Evolutionary conservation across 2,797 vertebrate genomes (phyloP), one percentile per base, ranked within the genome.

Genomic region (Kryptopterus vitreolus): DNA sequence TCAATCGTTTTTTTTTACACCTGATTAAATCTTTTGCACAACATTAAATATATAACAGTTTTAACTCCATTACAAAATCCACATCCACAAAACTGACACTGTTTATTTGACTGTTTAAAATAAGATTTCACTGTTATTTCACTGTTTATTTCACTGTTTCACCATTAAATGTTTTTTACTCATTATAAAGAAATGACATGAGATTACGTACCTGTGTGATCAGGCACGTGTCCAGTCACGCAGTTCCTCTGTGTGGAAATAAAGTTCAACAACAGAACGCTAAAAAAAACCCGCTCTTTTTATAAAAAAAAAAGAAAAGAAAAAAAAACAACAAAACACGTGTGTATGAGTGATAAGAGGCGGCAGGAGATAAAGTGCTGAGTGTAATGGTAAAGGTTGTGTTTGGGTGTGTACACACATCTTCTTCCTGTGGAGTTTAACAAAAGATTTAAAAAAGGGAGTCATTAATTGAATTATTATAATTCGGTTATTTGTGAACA

Each of bases 291-390:
- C 3, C 68, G 68, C 65, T 38, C 43, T 26, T 26, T 50, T 29
- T 11, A 0, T 31, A 53, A 53, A 53, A 38, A 7, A 53, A 53
- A 1, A 20, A 20, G 15, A 50, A 13, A 0, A 69, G 13, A 33
- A 69, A 29, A 9, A 20, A 16, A 53, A 76, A 57, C 0, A n/a
- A n/a, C n/a, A n/a, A n/a, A n/a, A n/a, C n/a, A n/a, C 55, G 63
- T 48, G 13, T 73, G 22, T 70, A 31, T 33, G 57, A 16, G 24
- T 84, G 85, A 86, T 86, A 86, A 84, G 24, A 76, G 57, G 55
- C 58, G 66, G 61, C 35, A 69, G 12, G 35, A 59, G 85, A 86
- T 86, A 86, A 81, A 80, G 48, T 38, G 26, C 35, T 59, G n/a
- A 73, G 7, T 52, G 8, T 53, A n/a, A 55, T 50, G 26, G 6